Evolutionary conservation across 2,797 vertebrate genomes (phyloP).

Genomic region (Xenops minutus): DNA sequence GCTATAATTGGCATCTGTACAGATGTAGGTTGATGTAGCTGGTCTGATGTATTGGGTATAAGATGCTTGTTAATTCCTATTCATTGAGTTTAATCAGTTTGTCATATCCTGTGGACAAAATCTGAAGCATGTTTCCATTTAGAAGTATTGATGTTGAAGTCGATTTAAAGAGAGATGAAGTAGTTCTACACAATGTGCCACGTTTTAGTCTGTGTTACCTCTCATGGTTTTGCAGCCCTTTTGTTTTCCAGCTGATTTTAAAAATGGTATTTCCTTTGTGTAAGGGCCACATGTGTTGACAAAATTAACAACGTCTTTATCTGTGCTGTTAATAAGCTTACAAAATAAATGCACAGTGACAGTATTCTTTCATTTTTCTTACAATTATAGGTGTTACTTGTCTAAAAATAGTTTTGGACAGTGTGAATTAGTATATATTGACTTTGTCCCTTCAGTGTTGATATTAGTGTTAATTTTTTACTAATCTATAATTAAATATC

Average conservation of each 20-base stretch:
- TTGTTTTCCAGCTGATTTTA: slow-evolving; percentile 37
- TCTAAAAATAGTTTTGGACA: neutral
- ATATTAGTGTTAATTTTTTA: slow-evolving; percentile 40
- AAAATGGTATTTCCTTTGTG: slow-evolving; percentile 39
- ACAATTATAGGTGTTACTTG: neutral
- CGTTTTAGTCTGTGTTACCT: neutral
- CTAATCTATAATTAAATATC: slow-evolving; percentile 36
- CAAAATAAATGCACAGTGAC: neutral
- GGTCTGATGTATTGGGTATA: neutral
- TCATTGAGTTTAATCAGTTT: slow-evolving; percentile 45
- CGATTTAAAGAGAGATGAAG: neutral
- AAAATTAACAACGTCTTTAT: neutral
- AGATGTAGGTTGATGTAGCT: neutral
- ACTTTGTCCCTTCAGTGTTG: neutral
- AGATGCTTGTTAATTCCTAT: slow-evolving; percentile 22
- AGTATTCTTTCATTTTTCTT: neutral
- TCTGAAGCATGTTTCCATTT: slow-evolving; percentile 44
- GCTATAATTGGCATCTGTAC: neutral
- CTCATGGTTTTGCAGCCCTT: neutral
- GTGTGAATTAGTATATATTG: neutral
- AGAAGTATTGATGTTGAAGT: slow-evolving; percentile 9
- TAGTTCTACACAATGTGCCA: neutral
- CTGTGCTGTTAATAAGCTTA: neutral
- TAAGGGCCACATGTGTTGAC: neutral
- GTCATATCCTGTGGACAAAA: slow-evolving; percentile 25